Evolutionary conservation across 2,113 vertebrate species (phyloP), one percentile per base, ranked within the genome.

Genomic region (Aldabrachelys gigantea): DNA sequence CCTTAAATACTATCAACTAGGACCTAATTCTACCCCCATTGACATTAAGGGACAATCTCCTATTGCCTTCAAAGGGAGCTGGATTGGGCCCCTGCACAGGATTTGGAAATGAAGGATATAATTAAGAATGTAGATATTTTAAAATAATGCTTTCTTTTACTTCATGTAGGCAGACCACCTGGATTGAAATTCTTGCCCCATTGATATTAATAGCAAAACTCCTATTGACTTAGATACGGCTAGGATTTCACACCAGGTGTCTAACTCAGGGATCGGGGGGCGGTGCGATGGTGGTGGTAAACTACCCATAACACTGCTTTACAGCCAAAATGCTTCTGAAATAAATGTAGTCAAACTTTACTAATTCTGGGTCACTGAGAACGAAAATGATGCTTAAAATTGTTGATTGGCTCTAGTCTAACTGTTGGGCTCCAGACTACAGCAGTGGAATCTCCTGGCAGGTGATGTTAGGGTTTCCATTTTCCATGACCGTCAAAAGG

Each of bases 211-310:
- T n/a, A 54, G 53, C 21, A 91, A 88, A 29, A 27, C 1, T 52
- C 7, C 44, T 12, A 89, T 8, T 72, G 47, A 80, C 89, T 89
- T 89, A 52, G 38, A 84, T 49, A n/a, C 84, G 25, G 78, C 82
- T 2, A 14, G 8, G 83, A 65, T 83, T 75, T 83, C 90, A 19
- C 27, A 10, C 82, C 83, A 82, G 29, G 17, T 89, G 89, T 50
- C 89, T 72, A 35, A 52, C 4, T 59, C 8, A 0, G 2, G 5
- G 17, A 2, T 6, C 0, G 0, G 2, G 4, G 84, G 25, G 19
- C 6, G 1, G 84, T 1, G 3, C 49, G 4, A 27, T 80, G 38
- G 38, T 41, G 11, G 22, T 44, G 38, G 6, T 44, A 76, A 7
- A 44, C 72, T 76, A 76, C 11, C 38, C 41, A 41, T 41, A 41